Evolutionary conservation across 2,888 invertebrate genomes (phyloP), one percentile per base, ranked within the genome.

Genomic region (Lithophane leautieri): DNA sequence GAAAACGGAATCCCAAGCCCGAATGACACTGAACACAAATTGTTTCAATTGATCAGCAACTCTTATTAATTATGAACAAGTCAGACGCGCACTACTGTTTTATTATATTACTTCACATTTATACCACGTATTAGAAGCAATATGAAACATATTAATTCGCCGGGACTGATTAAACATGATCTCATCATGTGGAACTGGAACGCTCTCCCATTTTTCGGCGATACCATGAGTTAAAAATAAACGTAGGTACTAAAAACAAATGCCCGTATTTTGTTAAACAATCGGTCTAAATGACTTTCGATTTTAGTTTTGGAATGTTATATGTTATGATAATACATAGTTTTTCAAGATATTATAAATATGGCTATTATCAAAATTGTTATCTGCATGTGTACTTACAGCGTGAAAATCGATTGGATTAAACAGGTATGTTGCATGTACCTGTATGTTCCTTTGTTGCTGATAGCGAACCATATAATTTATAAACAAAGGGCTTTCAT

Each of bases 31-130:
- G 81, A 83, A 80, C 81, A 70, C 62, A 44, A 82, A 86, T 86
- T 89, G 82, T 73, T 76, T 86, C 81, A 88, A 85, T 86, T 84
- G 82, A 80, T 78, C 69, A 66, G 73, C 72, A 67, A 70, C 80
- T 85, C 60, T 14, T 47, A 67, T 25, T 73, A 52, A 63, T 76
- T 62, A 73, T 67, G 62, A 82, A 65, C 61, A 78, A 71, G 68
- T 47, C 58, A 72, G 66, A 56, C 81, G 65, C 73, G 52, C 69
- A 47, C 54, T 34, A 50, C 63, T 40, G 54, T 73, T 76, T 65
- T 65, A 79, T 68, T 74, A 61, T 50, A 71, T 58, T 62, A 62
- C 78, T 50, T 68, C 63, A 77, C 70, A 62, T 69, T 52, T 22
- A 68, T 44, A 70, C 34, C 66, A 63, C 52, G 16, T 62, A 76